Percentiles rank a stretch among this genome's conserved stretches.
These are phyloP conservation scores for Astur gentilis DNA, from an alignment of 2,113 vertebrate genomes.

Conservation along the genomic window DNA sequence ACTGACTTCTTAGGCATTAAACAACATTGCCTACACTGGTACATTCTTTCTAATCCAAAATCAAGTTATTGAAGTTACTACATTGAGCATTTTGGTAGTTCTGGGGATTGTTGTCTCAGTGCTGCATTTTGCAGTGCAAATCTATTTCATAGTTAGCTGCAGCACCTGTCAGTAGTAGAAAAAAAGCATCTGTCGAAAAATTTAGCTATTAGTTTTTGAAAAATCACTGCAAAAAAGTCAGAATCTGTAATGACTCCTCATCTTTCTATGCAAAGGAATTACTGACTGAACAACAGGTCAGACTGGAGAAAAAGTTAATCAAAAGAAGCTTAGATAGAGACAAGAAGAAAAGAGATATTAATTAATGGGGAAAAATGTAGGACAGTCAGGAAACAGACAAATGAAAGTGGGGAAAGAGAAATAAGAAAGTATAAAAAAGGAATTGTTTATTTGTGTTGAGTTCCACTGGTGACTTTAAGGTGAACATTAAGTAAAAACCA, in stretches of 20 bases:
- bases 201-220: neutral
- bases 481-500: neutral
- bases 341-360: neutral
- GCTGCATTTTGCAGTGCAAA: neutral
- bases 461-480: neutral
- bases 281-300: neutral
- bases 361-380: neutral
- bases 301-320: neutral
- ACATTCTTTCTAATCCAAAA: neutral
- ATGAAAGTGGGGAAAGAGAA: neutral
- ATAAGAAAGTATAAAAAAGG: neutral
- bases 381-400: neutral
- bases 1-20: neutral
- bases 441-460: neutral
- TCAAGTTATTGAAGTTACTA: neutral
- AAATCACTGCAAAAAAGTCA: neutral
- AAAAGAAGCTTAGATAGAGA: neutral
- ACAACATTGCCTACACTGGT: neutral
- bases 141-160: neutral
- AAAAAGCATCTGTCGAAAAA: neutral
- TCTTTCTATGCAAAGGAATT: neutral
- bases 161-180: neutral
- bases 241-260: neutral
- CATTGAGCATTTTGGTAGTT: neutral
- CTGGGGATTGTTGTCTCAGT: neutral